Evolutionary conservation across 2,888 invertebrate species (phyloP).

Genomic region (Caradrina clavipalpis): DNA sequence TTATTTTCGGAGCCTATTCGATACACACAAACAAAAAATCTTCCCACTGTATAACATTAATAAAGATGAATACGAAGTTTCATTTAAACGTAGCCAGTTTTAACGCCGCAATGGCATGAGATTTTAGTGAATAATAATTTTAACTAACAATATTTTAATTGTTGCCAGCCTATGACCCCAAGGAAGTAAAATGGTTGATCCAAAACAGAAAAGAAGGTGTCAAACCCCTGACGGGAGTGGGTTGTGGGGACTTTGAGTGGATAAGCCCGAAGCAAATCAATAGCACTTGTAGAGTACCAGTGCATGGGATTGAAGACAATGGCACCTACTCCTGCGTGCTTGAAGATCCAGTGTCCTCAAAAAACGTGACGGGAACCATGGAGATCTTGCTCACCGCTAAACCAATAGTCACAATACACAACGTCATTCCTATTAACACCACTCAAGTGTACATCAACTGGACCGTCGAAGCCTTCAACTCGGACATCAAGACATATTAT

Average conservation of each 20-base stretch:
- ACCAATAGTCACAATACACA: constrained; percentile 93
- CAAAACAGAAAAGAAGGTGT: constrained; percentile 65
- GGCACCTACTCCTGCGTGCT: constrained; percentile 89
- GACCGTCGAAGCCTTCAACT: constrained; percentile 95
- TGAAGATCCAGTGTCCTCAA: constrained; percentile 76
- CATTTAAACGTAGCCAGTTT: too few species aligned
- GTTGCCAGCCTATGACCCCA: constrained; percentile 66
- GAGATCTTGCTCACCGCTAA: constrained; percentile 92
- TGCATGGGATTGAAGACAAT: constrained; percentile 92
- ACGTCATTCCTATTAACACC: constrained; percentile 94
- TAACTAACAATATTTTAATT: neutral
- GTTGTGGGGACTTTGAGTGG: constrained; percentile 18
- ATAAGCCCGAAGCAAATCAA: constrained; percentile 91
- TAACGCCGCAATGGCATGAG: too few species aligned
- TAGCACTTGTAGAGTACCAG: constrained; percentile 87
- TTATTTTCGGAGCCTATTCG: too few species aligned
- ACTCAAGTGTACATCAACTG: constrained; percentile 95
- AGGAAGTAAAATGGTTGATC: constrained; percentile 81
- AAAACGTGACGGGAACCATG: constrained; percentile 82
- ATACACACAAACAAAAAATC: too few species aligned
- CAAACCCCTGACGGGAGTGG: constrained; percentile 30
- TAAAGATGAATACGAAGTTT: too few species aligned
- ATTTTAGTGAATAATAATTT: too few species aligned
- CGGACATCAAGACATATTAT: constrained; percentile 91
- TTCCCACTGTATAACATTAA: too few species aligned